phyloP scores from a whole-genome alignment of 2,113 vertebrate species.

The Dascyllus trimaculatus region DNA sequence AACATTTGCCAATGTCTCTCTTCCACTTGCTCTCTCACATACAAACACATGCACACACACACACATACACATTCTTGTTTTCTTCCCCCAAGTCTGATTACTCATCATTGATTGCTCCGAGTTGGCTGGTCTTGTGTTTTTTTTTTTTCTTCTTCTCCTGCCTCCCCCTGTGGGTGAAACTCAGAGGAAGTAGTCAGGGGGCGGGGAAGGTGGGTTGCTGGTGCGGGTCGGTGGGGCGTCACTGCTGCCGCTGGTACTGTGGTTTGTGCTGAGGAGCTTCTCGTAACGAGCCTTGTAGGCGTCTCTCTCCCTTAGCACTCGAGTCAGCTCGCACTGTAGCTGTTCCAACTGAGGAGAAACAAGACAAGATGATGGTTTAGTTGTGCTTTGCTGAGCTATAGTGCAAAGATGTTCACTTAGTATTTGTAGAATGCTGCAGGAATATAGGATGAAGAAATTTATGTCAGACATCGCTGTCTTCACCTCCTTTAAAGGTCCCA shows the following conservation, averaged over 20 bases:
- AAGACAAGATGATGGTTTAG: constrained; percentile 3
- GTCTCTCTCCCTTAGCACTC: constrained; percentile 85
- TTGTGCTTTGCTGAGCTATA: background rate
- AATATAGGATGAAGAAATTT: background rate
- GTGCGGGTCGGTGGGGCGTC: constrained; percentile 71
- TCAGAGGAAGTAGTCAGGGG: constrained; percentile 87
- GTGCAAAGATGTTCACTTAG: background rate
- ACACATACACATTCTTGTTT: constrained; percentile 20
- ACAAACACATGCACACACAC: constrained; percentile 11
- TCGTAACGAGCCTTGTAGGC: constrained; percentile 88
- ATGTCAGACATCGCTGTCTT: background rate
- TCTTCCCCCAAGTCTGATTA: constrained; percentile 50
- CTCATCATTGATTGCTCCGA: constrained; percentile 58
- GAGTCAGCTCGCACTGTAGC: constrained; percentile 85
- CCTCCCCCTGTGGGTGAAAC: constrained; percentile 12
- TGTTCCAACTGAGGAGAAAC: constrained; percentile 81
- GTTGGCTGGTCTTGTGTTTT: constrained; percentile 45
- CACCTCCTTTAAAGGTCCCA: background rate
- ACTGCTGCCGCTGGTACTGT: constrained; percentile 49
- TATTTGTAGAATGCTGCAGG: background rate
- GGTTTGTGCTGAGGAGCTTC: constrained; percentile 83
- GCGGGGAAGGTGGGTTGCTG: constrained; percentile 81
- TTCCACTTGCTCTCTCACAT: constrained; percentile 7
- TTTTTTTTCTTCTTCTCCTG: background rate
- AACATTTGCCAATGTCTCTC: constrained; percentile 36